phyloP scores from a whole-genome alignment of 2,888 invertebrate species.

The Leptinotarsa haldemani region DNA sequence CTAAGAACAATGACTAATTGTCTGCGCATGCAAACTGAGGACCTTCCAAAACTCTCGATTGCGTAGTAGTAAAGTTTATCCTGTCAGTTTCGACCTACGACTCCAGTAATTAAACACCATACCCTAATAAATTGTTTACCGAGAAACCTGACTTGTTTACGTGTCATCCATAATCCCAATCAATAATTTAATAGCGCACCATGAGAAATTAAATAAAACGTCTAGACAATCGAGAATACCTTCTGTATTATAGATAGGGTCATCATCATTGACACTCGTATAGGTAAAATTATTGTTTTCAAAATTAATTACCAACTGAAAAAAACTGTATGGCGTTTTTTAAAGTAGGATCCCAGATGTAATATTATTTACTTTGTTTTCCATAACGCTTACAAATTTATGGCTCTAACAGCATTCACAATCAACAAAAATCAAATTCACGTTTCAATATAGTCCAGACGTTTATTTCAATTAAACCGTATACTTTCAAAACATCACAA shows the following conservation, averaged over 20 bases:
- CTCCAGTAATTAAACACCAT: constrained; percentile 22
- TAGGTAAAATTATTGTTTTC: too few relatives aligned
- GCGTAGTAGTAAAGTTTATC: not conserved
- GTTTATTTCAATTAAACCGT: too few relatives aligned
- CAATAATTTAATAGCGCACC: constrained; percentile 4
- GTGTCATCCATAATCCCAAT: constrained; percentile 5
- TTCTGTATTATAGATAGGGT: not conserved
- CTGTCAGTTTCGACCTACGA: constrained; percentile 5
- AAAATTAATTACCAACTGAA: too few relatives aligned
- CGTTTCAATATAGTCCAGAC: too few relatives aligned
- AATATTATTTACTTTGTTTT: too few relatives aligned
- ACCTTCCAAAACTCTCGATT: not conserved
- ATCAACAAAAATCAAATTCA: too few relatives aligned
- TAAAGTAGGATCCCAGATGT: too few relatives aligned
- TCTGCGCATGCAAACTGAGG: constrained; percentile 8
- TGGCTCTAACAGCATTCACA: too few relatives aligned
- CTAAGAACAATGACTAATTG: constrained; percentile 19
- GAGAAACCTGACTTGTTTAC: constrained; percentile 11
- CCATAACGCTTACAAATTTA: too few relatives aligned
- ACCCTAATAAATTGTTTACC: constrained; percentile 25
- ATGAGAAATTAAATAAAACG: not conserved
- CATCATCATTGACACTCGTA: not conserved
- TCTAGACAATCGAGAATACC: constrained; percentile 1
- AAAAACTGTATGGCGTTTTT: too few relatives aligned
- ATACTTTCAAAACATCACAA: too few relatives aligned